These are phyloP conservation scores for Chlorops oryzae DNA, from an alignment of 1,140 invertebrate genomes.

Conservation along the genomic window DNA sequence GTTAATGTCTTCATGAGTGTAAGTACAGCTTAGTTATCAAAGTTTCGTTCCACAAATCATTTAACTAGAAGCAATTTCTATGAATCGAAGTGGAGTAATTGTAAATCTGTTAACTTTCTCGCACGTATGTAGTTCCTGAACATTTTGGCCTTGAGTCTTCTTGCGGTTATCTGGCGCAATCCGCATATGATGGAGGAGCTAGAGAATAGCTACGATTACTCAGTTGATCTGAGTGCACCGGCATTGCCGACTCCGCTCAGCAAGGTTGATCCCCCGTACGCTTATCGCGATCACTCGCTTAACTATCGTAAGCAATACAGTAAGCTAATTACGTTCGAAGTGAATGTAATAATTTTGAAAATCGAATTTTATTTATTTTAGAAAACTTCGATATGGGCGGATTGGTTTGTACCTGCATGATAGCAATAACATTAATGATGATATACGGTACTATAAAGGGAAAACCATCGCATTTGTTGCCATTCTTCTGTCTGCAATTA, in stretches of 20 bases:
- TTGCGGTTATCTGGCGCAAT: slow-evolving; percentile 67
- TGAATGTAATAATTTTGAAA: too few species aligned
- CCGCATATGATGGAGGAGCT: slow-evolving; percentile 56
- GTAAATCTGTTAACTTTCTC: too few species aligned
- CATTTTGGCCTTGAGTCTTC: slow-evolving; percentile 60
- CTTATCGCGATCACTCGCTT: slow-evolving; percentile 55
- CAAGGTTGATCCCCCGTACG: slow-evolving; percentile 58
- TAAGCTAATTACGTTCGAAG: slow-evolving; percentile 21
- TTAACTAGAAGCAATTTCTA: too few species aligned
- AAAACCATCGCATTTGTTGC: slow-evolving; percentile 73
- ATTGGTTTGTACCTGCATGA: slow-evolving; percentile 69
- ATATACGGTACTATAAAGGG: slow-evolving; percentile 76
- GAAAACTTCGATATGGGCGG: slow-evolving; percentile 74
- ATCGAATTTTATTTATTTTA: slow-evolving; percentile 48
- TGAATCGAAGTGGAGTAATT: too few species aligned
- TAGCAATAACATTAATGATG: slow-evolving; percentile 72
- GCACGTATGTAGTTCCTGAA: slow-evolving; percentile 59
- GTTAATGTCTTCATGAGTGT: too few species aligned
- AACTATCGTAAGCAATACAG: slow-evolving; percentile 55
- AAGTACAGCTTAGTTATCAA: too few species aligned
- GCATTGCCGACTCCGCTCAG: slow-evolving; percentile 61
- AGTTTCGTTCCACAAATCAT: too few species aligned
- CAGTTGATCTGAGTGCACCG: slow-evolving; percentile 49
- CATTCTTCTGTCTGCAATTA: slow-evolving; percentile 82
- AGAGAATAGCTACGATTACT: slow-evolving; percentile 45